Conservation (phyloP, 2,113 vertebrate species). For the Kryptolebias marmoratus region DNA sequence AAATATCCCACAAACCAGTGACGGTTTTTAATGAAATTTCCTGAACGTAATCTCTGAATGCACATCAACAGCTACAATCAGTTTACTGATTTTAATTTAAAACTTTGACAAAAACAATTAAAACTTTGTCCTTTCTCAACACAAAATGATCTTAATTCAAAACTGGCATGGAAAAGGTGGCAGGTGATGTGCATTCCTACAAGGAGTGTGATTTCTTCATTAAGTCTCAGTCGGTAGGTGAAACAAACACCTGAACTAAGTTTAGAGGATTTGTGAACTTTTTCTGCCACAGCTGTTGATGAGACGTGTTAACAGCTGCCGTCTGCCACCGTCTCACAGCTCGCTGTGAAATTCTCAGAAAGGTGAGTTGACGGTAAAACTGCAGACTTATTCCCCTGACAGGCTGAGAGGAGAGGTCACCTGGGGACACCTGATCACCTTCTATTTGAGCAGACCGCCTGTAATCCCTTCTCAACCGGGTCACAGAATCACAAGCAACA, state of each 20-base stretch:
- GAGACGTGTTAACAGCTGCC: conserved; percentile 39
- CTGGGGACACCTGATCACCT: conserved; percentile 27
- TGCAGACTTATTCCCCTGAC: neutral
- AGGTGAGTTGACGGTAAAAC: conserved; percentile 6
- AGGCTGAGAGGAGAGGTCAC: conserved; percentile 8
- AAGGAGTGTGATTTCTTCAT: conserved; percentile 11
- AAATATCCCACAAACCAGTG: too few relatives aligned
- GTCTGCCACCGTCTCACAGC: conserved; percentile 14
- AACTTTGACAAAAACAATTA: too few relatives aligned
- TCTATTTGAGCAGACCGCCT: conserved; percentile 23
- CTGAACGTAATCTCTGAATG: too few relatives aligned
- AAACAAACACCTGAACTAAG: conserved; percentile 37
- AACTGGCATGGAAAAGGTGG: too few relatives aligned
- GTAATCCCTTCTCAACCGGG: conserved; percentile 43
- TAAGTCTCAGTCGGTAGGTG: conserved; percentile 26
- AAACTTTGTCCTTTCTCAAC: too few relatives aligned
- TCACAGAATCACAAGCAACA: conserved; percentile 34
- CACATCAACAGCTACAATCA: too few relatives aligned
- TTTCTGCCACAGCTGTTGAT: conserved; percentile 1
- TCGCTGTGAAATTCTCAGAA: conserved; percentile 9
- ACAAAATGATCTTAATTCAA: too few relatives aligned
- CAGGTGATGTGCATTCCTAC: too few relatives aligned
- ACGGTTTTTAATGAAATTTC: too few relatives aligned
- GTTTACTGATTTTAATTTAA: too few relatives aligned
- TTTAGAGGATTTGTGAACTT: conserved; percentile 21